Percentiles rank a stretch among this genome's conserved stretches.
Evolutionary conservation across 2,797 vertebrate genomes (phyloP).

Genomic region (Muraenolepis orangiensis): DNA sequence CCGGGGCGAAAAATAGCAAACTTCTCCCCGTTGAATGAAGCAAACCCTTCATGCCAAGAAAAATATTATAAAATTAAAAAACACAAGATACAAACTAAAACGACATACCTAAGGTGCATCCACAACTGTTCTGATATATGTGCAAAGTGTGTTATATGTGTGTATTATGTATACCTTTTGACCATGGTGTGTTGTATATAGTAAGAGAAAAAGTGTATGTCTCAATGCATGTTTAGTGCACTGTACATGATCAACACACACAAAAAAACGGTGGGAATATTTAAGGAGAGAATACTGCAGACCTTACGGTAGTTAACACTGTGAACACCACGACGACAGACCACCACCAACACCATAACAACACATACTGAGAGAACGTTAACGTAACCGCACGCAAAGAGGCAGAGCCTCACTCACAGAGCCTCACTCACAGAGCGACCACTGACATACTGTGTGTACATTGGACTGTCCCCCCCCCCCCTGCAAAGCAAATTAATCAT

Average conservation of each 20-base stretch:
- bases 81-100: constrained; percentile 33
- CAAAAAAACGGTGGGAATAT: constrained; percentile 49
- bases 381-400: constrained; percentile 14
- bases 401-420: too few species aligned
- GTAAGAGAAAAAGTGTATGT: constrained; percentile 47
- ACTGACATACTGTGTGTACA: constrained; percentile 15
- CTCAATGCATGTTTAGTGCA: constrained; percentile 68
- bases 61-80: constrained; percentile 8
- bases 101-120: constrained; percentile 55
- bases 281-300: constrained; percentile 45
- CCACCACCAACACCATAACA: constrained; percentile 11
- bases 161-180: constrained; percentile 51
- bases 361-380: constrained; percentile 10
- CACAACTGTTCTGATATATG: constrained; percentile 45
- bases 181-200: constrained; percentile 51
- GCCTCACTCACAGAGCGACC: constrained; percentile 19
- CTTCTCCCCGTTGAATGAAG: constrained; percentile 30
- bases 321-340: constrained; percentile 63
- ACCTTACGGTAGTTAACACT: constrained; percentile 72
- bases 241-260: constrained; percentile 51
- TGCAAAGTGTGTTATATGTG: constrained; percentile 48
- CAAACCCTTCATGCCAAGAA: constrained; percentile 39
- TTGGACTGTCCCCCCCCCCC: constrained; percentile 33
- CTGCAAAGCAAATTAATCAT: constrained; percentile 13
- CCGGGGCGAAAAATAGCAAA: constrained; percentile 37